phyloP scores from a whole-genome alignment of 30 jellyfish, hydroid and myxozoan species.

The Aurelia sp. region DNA sequence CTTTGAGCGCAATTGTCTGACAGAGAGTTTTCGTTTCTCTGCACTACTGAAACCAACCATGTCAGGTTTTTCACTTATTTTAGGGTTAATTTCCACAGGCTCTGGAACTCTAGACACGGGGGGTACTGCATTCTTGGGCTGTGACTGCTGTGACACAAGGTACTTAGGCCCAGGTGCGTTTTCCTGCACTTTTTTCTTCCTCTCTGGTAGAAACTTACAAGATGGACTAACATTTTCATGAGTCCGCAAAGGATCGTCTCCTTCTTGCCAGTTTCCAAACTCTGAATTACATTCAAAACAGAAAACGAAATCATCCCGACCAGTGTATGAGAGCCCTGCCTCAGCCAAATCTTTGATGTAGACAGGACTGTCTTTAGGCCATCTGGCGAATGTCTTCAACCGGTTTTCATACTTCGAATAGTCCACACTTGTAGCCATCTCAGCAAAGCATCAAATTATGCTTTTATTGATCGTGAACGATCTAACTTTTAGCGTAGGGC shows the following conservation, averaged over 20 bases:
- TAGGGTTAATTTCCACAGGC: not conserved
- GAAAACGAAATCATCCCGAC: constrained; percentile 63
- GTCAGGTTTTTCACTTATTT: not conserved
- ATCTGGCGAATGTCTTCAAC: constrained; percentile 33
- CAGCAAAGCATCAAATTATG: not conserved
- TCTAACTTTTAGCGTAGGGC: too few relatives aligned
- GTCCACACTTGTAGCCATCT: constrained; percentile 35
- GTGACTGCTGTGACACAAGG: too few relatives aligned
- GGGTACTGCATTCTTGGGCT: not conserved
- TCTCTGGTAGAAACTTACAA: constrained; percentile 66
- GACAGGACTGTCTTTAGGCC: constrained; percentile 89
- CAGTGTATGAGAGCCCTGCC: constrained; percentile 93
- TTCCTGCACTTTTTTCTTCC: not conserved
- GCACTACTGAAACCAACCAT: not conserved
- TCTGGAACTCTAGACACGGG: not conserved
- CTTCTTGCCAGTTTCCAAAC: constrained; percentile 81
- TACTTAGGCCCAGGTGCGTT: not conserved
- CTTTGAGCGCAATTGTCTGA: not conserved
- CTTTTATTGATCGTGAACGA: not conserved
- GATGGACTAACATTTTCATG: constrained; percentile 51
- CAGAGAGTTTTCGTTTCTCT: constrained; percentile 6
- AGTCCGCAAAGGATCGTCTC: constrained; percentile 76
- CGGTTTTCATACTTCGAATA: constrained; percentile 61
- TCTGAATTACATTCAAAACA: constrained; percentile 81
- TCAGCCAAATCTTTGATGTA: constrained; percentile 90